Base-by-base conservation (phyloP, 2,797 vertebrate species). In the Phataginus tricuspis region DNA sequence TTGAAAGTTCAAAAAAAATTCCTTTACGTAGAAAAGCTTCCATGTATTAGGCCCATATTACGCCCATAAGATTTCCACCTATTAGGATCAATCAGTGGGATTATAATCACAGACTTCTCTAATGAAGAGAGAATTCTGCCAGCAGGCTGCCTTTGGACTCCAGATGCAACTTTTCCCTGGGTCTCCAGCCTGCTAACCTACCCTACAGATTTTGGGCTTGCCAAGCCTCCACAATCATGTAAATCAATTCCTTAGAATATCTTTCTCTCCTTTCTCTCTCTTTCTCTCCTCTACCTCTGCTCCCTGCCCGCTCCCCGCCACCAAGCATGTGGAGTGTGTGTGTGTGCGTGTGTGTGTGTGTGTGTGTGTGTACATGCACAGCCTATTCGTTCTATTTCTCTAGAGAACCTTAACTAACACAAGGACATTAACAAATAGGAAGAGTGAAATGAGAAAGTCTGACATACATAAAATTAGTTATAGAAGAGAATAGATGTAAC, bases 331-430 rank as follows among this genome's bases (percentile, higher is more conserved):
- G 45, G 45, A 45, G 45, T 69, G 31, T 34, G 11, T 75, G 31
- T 53, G 39, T 42, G 25, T 15, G 5, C 25, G 23, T 27, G 23
- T 27, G 25, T 59, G 8, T 21, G 9, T 5, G 39, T 21, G 19
- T 39, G n/a, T 25, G 0, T 27, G 14, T 19, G 27, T 14, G 18
- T 1, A 0, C 12, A 6, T 12, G 4, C 37, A 82, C 39, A 19
- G 42, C 79, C 59, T 29, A 31, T 45, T 42, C 6, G 39, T 82
- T 82, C 18, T 61, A 2, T 64, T 64, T 49, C 61, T 64, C 31
- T 64, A 64, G 80, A 64, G 61, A 64, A 49, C 21, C 31, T 31
- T 83, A 29, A 49, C 59, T 64, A 34, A 64, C 25, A 34, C 4
- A 64, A 34, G 42, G 12, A 64, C 31, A 51, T 57, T 23, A 64